Percentiles rank a stretch among this genome's conserved stretches.
Conservation (phyloP, 1,140 invertebrate species). For the Zeugodacus cucurbitae region DNA sequence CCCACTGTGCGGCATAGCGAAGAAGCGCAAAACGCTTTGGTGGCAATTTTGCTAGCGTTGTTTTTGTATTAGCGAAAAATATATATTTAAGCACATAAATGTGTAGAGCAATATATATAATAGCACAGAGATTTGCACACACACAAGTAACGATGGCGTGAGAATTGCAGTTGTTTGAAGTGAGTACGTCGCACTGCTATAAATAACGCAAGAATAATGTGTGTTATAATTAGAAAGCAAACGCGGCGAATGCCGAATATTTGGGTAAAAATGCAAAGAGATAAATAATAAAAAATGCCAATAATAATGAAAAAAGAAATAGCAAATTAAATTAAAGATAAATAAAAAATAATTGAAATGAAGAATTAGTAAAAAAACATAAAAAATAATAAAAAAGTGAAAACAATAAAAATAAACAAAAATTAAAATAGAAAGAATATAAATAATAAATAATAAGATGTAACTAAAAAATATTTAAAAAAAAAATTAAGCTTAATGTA, state of each 20-base stretch:
- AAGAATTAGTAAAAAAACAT: neutral
- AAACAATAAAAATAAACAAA: too few relatives aligned
- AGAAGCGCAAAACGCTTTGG: neutral
- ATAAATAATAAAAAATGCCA: neutral
- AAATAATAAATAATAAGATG: too few relatives aligned
- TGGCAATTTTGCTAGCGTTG: neutral
- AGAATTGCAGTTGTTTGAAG: constrained; percentile 19
- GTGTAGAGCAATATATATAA: neutral
- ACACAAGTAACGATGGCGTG: neutral
- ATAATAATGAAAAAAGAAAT: neutral
- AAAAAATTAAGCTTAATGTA: too few relatives aligned
- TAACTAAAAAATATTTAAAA: too few relatives aligned
- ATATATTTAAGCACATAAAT: neutral
- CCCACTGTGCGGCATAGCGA: neutral
- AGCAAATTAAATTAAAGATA: neutral
- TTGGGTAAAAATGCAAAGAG: neutral
- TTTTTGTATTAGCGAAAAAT: too few relatives aligned
- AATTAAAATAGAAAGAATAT: too few relatives aligned
- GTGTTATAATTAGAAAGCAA: constrained; percentile 12
- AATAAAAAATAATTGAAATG: neutral
- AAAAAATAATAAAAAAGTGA: too few relatives aligned
- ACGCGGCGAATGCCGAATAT: neutral
- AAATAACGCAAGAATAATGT: constrained; percentile 15
- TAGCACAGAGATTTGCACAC: neutral
- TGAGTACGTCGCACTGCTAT: constrained; percentile 31